Conservation (phyloP, 2,113 vertebrate genomes). For the Scartelaos histophorus region DNA sequence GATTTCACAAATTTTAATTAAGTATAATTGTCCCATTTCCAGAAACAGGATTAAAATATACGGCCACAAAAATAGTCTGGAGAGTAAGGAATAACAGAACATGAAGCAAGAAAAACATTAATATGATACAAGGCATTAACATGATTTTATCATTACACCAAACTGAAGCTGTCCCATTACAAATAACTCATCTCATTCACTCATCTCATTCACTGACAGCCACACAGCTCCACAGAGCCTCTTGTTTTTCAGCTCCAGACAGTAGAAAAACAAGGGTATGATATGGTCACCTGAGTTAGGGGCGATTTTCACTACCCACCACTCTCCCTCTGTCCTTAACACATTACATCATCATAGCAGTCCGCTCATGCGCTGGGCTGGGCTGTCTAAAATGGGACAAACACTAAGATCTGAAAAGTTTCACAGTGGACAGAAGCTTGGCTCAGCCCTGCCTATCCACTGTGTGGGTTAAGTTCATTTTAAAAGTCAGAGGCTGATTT, state of each 20-base stretch:
- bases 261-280: conserved; percentile 40
- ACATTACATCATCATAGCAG: conserved; percentile 25
- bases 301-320: conserved; percentile 42
- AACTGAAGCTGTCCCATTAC: conserved; percentile 51
- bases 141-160: conserved; percentile 57
- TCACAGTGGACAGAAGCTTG: background rate
- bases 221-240: conserved; percentile 32
- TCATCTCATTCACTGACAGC: conserved; percentile 42
- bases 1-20: conserved; percentile 70
- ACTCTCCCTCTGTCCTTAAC: conserved; percentile 14
- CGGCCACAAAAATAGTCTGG: conserved; percentile 52
- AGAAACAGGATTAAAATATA: conserved; percentile 66
- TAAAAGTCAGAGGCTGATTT: background rate
- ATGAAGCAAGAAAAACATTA: conserved; percentile 49
- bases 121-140: conserved; percentile 59
- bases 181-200: conserved; percentile 60
- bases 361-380: background rate
- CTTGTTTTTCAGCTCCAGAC: conserved; percentile 48
- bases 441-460: background rate
- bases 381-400: conserved; percentile 19
- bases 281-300: conserved; percentile 71
- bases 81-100: conserved; percentile 20
- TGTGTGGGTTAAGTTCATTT: background rate
- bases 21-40: conserved; percentile 67
- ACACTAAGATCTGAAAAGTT: background rate